Percentiles rank a stretch among this genome's conserved stretches.
phyloP scores from a whole-genome alignment of 2,888 invertebrate genomes.

The Pantelozetes paolii region DNA sequence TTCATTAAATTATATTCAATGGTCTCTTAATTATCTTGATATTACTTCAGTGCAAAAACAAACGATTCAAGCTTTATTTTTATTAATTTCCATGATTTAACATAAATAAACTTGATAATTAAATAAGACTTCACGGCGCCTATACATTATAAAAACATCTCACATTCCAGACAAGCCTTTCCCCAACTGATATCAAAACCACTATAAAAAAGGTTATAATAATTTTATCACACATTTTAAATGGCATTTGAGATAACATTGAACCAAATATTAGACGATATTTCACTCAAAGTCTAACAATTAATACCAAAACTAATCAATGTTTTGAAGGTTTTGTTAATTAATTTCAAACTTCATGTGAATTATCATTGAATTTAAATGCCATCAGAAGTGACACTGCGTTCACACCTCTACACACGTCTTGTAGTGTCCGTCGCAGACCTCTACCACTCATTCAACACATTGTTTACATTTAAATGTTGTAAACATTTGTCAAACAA shows the following conservation, averaged over 20 bases:
- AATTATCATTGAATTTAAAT: background rate
- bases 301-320: no score
- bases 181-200: background rate
- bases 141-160: no score
- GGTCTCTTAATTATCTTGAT: no score
- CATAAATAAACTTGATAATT: no score
- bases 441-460: no score
- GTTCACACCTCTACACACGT: background rate
- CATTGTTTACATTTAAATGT: background rate
- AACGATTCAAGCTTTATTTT: no score
- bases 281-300: background rate
- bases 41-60: no score
- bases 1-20: no score
- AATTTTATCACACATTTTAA: background rate
- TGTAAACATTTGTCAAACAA: background rate
- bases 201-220: slow-evolving; percentile 2
- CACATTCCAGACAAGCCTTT: background rate
- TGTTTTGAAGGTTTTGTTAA: no score
- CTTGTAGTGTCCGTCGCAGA: no score
- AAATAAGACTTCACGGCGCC: no score
- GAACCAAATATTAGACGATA: background rate
- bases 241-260: slow-evolving; percentile 4
- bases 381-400: background rate
- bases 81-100: no score
- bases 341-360: background rate